A percentile compares a stretch with the other conserved stretches of the same genome.
Conservation (phyloP, 2,888 invertebrate species). For the Monoplex corrugatus region DNA sequence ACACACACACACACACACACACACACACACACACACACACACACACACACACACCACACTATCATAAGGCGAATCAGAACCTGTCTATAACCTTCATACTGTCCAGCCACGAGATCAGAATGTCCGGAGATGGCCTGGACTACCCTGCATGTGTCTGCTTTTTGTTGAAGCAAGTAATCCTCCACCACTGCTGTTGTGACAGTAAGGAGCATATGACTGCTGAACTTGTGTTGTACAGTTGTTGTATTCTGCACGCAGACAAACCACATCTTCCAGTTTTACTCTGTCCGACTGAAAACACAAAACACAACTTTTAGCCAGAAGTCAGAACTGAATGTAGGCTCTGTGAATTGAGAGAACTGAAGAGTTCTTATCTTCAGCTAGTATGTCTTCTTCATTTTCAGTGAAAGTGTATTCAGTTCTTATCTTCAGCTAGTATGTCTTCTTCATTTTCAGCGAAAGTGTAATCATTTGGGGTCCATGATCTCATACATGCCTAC, state of each 20-base stretch:
- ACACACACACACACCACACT: not conserved
- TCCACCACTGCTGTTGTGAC: constrained; percentile 26
- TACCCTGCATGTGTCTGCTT: not conserved
- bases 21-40: no score
- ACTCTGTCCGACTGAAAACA: not conserved
- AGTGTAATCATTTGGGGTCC: not conserved
- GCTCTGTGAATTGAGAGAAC: not conserved
- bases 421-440: not conserved
- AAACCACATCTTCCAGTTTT: not conserved
- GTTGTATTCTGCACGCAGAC: not conserved
- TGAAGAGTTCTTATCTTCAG: not conserved
- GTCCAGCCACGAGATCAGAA: constrained; percentile 53
- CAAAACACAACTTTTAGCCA: not conserved
- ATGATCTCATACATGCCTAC: not conserved
- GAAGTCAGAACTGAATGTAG: not conserved
- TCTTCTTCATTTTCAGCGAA: not conserved
- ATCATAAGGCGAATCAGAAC: not conserved
- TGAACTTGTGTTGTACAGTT: not conserved
- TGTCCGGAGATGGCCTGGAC: constrained; percentile 32
- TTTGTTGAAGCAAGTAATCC: not conserved
- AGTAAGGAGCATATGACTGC: constrained; percentile 8
- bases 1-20: not conserved
- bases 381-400: not conserved
- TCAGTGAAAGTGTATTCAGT: not conserved
- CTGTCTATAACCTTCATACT: constrained; percentile 53